Conservation (phyloP, 2,113 vertebrate genomes). For the Cinclus cinclus region DNA sequence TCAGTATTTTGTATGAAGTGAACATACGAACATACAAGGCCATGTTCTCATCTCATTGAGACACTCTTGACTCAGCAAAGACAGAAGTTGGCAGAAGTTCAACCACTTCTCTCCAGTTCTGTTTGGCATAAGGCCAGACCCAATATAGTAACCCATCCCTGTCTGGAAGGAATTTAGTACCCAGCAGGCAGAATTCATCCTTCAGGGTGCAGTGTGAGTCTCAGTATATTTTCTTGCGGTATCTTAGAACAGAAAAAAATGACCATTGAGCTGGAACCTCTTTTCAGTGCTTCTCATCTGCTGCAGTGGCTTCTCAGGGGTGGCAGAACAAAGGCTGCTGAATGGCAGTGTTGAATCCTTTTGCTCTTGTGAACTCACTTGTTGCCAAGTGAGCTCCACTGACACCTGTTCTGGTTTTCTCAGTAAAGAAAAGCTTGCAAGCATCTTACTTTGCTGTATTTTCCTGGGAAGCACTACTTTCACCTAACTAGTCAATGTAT, state of each 20-base stretch:
- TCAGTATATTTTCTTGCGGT: background rate
- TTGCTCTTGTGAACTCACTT: background rate
- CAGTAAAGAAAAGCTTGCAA: background rate
- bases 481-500: background rate
- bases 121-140: background rate
- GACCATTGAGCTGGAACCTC: background rate
- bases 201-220: background rate
- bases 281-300: background rate
- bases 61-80: constrained; percentile 37
- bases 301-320: background rate
- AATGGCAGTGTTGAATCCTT: background rate
- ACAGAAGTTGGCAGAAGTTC: background rate
- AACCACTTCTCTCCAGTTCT: background rate
- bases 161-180: background rate
- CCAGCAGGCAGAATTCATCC: background rate
- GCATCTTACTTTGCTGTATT: background rate
- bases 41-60: background rate
- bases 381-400: background rate
- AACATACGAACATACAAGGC: background rate
- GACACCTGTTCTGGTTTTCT: background rate
- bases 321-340: background rate
- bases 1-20: background rate
- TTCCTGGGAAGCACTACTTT: background rate
- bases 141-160: background rate
- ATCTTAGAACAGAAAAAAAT: background rate